phyloP scores from a whole-genome alignment of 2,797 vertebrate species.

The Crocodylus rhombifer region DNA sequence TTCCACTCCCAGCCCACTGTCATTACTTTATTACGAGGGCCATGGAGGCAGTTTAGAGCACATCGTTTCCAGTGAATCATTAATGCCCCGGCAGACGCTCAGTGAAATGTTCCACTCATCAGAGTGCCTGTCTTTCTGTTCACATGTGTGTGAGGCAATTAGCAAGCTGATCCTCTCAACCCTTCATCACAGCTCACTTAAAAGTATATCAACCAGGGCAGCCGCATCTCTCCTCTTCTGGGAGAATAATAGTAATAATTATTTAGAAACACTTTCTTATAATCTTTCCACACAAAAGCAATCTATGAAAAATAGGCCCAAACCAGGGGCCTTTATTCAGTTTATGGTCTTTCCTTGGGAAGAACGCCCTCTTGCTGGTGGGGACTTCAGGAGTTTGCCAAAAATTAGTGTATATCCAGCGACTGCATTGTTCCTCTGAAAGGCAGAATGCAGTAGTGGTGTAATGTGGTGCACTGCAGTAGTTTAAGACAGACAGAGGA shows the following conservation, averaged over 20 bases:
- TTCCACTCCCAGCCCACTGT: fast-evolving
- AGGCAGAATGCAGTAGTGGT: fast-evolving
- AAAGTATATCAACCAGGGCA: neutral
- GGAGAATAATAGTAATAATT: neutral
- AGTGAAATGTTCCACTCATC: neutral
- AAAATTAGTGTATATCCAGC: neutral
- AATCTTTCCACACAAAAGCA: neutral
- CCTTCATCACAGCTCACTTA: neutral
- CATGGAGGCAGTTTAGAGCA: fast-evolving
- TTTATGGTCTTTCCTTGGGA: neutral
- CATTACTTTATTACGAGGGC: neutral
- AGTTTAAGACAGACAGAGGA: neutral
- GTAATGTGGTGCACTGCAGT: neutral
- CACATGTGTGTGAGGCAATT: neutral
- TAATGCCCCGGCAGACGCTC: neutral
- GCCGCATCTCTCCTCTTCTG: neutral
- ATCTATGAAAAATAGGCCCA: neutral
- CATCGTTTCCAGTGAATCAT: fast-evolving
- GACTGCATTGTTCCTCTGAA: neutral
- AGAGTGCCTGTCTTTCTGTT: neutral
- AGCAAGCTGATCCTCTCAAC: neutral
- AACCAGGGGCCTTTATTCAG: neutral
- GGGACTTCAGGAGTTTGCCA: fast-evolving
- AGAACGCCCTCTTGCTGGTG: neutral
- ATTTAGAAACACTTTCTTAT: neutral